Conservation (phyloP, 1,140 invertebrate species). For the Zaprionus camerounensis region DNA sequence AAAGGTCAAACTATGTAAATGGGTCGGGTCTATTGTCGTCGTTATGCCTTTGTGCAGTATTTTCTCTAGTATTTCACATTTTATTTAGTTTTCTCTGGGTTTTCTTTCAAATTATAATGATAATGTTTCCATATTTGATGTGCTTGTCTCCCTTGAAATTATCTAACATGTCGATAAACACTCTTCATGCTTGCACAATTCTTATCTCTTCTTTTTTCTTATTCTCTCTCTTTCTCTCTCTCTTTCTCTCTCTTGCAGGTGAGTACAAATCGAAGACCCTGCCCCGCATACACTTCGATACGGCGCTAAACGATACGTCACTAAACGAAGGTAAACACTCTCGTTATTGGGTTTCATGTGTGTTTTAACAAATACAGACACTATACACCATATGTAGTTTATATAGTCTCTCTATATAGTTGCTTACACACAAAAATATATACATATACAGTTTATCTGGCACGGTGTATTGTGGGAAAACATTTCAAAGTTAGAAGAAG, state of each 20-base stretch:
- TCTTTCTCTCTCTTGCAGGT: slow-evolving; percentile 68
- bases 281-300: slow-evolving; percentile 84
- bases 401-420: background rate
- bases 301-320: slow-evolving; percentile 78
- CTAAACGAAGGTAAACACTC: slow-evolving; percentile 79
- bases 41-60: background rate
- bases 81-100: slow-evolving; percentile 1
- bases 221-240: slow-evolving; percentile 1
- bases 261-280: slow-evolving; percentile 84
- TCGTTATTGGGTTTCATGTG: slow-evolving; percentile 2
- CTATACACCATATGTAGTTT: too few species aligned
- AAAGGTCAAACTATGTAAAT: slow-evolving; percentile 71
- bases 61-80: background rate
- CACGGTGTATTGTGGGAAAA: background rate
- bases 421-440: background rate
- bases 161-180: background rate
- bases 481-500: background rate
- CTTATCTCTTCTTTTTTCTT: slow-evolving; percentile 8
- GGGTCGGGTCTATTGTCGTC: slow-evolving; percentile 48
- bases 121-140: background rate
- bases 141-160: background rate
- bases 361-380: background rate
- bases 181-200: slow-evolving; percentile 8
- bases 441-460: background rate
- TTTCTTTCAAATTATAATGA: background rate